Percentiles rank a stretch among this genome's conserved stretches.
phyloP scores from a whole-genome alignment of 2,113 vertebrate genomes.

The Actenoides lindsayi region DNA sequence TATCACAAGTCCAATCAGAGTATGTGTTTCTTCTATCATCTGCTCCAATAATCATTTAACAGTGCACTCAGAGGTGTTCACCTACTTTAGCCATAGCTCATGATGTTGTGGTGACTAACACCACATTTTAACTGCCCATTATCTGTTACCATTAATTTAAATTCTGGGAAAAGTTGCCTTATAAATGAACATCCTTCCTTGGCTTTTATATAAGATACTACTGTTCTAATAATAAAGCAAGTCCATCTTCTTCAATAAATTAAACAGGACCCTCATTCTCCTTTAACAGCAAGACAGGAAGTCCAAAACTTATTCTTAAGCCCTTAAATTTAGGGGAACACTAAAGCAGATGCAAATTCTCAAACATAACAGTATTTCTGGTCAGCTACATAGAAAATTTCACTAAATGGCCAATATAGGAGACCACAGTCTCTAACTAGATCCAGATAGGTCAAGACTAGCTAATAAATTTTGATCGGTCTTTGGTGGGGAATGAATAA shows the following conservation, averaged over 20 bases:
- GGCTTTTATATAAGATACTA: conserved; percentile 35
- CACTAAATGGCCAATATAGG: background rate
- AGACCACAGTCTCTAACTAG: conserved; percentile 25
- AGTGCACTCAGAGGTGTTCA: conserved; percentile 10
- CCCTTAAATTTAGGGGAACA: conserved; percentile 13
- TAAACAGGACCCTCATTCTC: conserved; percentile 39
- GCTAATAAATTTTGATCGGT: conserved; percentile 46
- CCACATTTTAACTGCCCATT: conserved; percentile 54
- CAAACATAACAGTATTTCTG: conserved; percentile 22
- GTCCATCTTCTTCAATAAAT: conserved; percentile 59
- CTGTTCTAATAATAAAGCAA: conserved; percentile 44
- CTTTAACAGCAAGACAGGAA: conserved; percentile 43
- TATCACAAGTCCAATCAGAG: background rate
- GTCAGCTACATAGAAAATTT: conserved; percentile 17
- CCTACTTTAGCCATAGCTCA: background rate
- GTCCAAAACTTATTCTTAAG: conserved; percentile 13
- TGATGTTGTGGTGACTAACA: conserved; percentile 28
- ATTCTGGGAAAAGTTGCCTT: conserved; percentile 62
- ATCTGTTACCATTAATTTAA: conserved; percentile 58
- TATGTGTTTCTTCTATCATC: background rate
- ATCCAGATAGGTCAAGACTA: conserved; percentile 1
- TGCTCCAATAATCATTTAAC: background rate
- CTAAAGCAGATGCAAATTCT: conserved; percentile 21
- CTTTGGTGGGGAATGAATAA: background rate
- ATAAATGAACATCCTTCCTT: conserved; percentile 49